Evolutionary conservation across 2,888 invertebrate genomes (phyloP).

Genomic region (Eremobia ochroleuca): DNA sequence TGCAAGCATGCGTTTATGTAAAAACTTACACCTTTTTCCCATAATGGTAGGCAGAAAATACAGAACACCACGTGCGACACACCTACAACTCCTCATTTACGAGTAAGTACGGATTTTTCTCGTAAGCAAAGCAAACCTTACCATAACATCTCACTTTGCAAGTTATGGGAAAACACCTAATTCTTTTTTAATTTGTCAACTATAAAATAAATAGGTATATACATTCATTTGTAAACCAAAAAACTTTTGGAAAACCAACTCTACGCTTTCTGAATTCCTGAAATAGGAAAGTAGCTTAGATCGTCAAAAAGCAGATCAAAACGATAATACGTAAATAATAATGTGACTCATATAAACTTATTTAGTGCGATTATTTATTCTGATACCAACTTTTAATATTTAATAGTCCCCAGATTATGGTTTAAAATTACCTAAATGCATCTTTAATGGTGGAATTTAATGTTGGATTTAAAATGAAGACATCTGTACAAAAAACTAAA

Average conservation of each 20-base stretch:
- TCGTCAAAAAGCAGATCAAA: slow-evolving; percentile 10
- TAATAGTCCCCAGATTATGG: slow-evolving; percentile 57
- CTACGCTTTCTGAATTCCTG: neutral
- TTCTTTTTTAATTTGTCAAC: neutral
- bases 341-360: slow-evolving; percentile 46
- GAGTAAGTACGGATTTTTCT: no score
- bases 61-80: neutral
- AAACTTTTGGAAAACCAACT: neutral
- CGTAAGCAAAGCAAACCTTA: neutral
- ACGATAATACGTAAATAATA: slow-evolving; percentile 50
- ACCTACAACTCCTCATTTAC: neutral
- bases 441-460: slow-evolving; percentile 71
- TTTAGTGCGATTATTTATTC: slow-evolving; percentile 53
- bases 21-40: neutral
- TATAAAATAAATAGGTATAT: no score
- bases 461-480: slow-evolving; percentile 68
- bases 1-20: neutral
- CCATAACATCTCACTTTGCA: neutral
- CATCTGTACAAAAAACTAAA: slow-evolving; percentile 69
- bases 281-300: neutral
- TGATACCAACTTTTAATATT: slow-evolving; percentile 62
- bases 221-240: neutral
- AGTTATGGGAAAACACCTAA: neutral
- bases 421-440: slow-evolving; percentile 70
- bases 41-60: neutral